Evolutionary conservation across 2,797 vertebrate species (phyloP).

Genomic region (Pangasius larnaudii): DNA sequence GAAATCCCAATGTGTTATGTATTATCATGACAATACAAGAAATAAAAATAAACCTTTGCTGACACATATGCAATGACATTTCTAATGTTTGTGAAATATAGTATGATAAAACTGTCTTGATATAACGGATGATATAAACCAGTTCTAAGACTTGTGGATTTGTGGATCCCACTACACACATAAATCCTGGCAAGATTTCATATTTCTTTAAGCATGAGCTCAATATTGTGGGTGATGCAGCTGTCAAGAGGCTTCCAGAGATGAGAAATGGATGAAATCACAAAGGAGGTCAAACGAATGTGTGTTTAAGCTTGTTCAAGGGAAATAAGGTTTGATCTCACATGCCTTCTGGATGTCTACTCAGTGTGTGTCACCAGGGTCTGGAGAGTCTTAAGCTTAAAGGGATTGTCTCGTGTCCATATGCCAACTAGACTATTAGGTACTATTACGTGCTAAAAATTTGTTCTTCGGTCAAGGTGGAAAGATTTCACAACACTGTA

Average conservation of each 20-base stretch:
- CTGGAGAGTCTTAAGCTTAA: slow-evolving; percentile 62
- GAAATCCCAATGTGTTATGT: background rate
- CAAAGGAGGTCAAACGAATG: slow-evolving; percentile 24
- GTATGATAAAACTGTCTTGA: background rate
- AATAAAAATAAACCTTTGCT: background rate
- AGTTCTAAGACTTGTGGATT: background rate
- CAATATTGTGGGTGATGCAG: slow-evolving; percentile 7
- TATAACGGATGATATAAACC: background rate
- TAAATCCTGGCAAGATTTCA: slow-evolving; percentile 8
- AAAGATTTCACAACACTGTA: background rate
- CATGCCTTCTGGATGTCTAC: slow-evolving; percentile 31
- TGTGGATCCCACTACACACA: background rate
- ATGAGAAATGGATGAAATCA: slow-evolving; percentile 19
- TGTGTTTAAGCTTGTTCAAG: slow-evolving; percentile 36
- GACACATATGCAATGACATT: background rate
- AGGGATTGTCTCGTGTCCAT: slow-evolving; percentile 70
- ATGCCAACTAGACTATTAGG: slow-evolving; percentile 57
- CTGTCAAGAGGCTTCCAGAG: slow-evolving; percentile 9
- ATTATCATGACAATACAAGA: background rate
- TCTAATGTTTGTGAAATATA: background rate
- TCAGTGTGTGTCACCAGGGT: slow-evolving; percentile 48
- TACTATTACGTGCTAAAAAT: background rate
- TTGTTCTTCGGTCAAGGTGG: background rate
- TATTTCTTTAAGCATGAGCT: background rate
- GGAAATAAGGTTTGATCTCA: slow-evolving; percentile 31